Percentiles rank a stretch among this genome's conserved stretches.
Evolutionary conservation across 2,797 vertebrate species (phyloP).

Genomic region (Tenualosa ilisha): DNA sequence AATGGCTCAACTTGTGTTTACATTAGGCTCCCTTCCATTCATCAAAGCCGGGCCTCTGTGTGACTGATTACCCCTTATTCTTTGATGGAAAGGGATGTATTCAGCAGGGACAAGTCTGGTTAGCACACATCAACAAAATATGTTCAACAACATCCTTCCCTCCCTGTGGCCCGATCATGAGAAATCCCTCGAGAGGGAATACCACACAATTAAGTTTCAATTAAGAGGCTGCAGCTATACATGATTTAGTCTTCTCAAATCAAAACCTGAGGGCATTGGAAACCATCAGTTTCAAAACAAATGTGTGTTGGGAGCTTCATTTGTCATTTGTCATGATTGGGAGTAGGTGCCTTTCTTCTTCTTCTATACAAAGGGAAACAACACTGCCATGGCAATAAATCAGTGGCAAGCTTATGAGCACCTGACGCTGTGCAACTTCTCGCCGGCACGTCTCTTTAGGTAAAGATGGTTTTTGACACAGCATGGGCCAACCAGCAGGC

Average conservation of each 20-base stretch:
- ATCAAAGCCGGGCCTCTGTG: conserved; percentile 60
- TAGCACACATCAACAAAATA: background rate
- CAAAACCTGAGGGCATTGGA: background rate
- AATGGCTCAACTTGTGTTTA: conserved; percentile 64
- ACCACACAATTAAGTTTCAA: background rate
- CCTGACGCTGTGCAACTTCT: background rate
- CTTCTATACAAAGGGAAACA: background rate
- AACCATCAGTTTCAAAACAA: background rate
- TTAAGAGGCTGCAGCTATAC: background rate
- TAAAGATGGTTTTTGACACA: background rate
- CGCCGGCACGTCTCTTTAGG: background rate
- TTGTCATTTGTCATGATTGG: background rate
- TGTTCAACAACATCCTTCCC: background rate
- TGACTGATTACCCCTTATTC: conserved; percentile 69
- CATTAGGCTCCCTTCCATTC: conserved; percentile 57
- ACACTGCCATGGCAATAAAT: background rate
- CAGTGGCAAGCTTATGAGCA: background rate
- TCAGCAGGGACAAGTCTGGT: background rate
- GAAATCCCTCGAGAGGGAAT: background rate
- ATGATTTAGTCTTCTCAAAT: background rate
- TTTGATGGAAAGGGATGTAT: conserved; percentile 29
- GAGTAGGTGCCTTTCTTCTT: background rate
- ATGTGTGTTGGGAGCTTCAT: background rate
- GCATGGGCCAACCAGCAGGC: background rate
- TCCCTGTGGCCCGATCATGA: background rate